These are phyloP conservation scores for Anableps anableps DNA, from an alignment of 2,797 vertebrate species.

Conservation along the genomic window DNA sequence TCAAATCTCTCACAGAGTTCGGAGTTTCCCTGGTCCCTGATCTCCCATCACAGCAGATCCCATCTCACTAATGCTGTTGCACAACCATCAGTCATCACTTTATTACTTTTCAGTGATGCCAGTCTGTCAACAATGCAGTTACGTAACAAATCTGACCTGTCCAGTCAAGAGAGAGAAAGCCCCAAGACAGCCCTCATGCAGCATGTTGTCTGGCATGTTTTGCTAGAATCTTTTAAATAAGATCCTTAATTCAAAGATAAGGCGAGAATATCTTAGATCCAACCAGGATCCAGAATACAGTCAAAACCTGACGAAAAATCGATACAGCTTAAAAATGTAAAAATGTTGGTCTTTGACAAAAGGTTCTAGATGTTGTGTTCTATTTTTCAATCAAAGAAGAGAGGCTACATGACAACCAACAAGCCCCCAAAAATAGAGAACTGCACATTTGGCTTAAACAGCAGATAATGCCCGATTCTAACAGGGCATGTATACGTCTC, in stretches of 20 bases:
- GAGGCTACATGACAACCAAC: no score
- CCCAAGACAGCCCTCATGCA: conserved; percentile 30
- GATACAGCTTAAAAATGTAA: no score
- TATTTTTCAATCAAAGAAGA: no score
- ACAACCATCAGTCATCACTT: conserved; percentile 79
- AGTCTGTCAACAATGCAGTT: conserved; percentile 55
- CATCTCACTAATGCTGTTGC: conserved; percentile 81
- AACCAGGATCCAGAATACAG: conserved; percentile 15
- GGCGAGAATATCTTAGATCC: conserved; percentile 12
- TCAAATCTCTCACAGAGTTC: conserved; percentile 61
- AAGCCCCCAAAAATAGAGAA: no score
- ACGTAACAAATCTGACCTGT: conserved; percentile 61
- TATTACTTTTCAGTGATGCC: conserved; percentile 68
- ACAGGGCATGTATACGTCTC: no score
- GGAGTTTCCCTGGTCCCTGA: conserved; percentile 60
- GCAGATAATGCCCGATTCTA: no score
- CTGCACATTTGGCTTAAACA: no score
- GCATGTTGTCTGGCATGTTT: conserved; percentile 28
- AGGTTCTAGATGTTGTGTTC: no score
- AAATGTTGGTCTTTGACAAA: no score
- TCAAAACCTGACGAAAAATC: conserved; percentile 1
- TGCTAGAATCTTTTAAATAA: conserved; percentile 17
- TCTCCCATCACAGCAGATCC: conserved; percentile 64
- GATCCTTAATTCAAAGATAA: conserved; percentile 23
- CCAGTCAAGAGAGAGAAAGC: conserved; percentile 23